These are phyloP conservation scores for Agrenia bidenticulata DNA, from an alignment of 2,888 invertebrate genomes.

Conservation along the genomic window DNA sequence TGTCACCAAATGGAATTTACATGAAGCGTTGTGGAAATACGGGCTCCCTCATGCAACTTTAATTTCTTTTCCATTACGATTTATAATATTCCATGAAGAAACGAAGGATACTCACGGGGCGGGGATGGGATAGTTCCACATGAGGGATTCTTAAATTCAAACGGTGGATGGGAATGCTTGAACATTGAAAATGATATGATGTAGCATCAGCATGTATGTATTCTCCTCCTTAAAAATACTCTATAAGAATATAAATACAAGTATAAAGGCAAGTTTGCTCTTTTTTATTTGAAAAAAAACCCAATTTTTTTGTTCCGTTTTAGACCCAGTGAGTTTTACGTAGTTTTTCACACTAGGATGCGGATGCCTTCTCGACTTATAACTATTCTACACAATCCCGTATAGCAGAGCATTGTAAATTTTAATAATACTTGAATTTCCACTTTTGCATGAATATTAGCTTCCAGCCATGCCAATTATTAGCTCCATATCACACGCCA, in stretches of 20 bases:
- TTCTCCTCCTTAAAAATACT: no score
- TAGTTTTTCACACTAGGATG: no score
- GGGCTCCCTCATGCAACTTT: constrained; percentile 8
- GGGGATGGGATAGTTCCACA: constrained; percentile 36
- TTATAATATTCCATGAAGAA: neutral
- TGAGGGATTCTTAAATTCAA: constrained; percentile 28
- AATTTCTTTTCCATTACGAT: neutral
- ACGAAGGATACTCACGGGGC: constrained; percentile 18
- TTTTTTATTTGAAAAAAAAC: no score
- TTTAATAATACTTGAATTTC: neutral
- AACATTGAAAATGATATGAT: neutral
- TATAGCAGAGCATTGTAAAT: constrained; percentile 5
- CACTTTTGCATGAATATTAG: constrained; percentile 6
- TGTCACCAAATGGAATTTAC: neutral
- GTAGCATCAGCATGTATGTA: no score
- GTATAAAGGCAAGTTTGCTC: no score
- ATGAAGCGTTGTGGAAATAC: neutral
- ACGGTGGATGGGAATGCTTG: neutral
- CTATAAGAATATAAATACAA: no score
- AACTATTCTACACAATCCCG: no score
- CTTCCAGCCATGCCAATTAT: constrained; percentile 10
- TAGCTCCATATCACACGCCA: constrained; percentile 5
- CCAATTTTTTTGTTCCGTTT: no score
- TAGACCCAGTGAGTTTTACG: no score
- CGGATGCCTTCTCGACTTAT: no score